phyloP scores from a whole-genome alignment of 2,797 vertebrate genomes.

The Galago senegalensis region DNA sequence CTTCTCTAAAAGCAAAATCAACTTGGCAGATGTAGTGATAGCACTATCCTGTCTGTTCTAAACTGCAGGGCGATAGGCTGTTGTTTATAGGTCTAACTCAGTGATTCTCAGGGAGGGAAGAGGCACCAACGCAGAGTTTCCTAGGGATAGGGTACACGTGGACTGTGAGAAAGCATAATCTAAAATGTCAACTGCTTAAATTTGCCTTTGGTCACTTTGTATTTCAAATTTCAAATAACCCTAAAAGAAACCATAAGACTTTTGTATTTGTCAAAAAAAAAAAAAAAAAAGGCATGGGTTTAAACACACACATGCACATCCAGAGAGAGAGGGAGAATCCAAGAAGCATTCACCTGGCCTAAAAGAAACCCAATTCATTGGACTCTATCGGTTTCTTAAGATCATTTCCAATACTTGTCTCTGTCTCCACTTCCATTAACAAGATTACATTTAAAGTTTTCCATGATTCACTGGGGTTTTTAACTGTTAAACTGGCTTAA shows the following conservation, averaged over 20 bases:
- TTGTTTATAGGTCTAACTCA: background rate
- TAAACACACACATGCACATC: background rate
- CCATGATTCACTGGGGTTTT: background rate
- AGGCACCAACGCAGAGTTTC: background rate
- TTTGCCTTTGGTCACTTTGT: background rate
- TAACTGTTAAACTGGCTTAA: background rate
- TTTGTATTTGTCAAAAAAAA: background rate
- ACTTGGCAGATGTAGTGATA: background rate
- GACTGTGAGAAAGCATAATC: background rate
- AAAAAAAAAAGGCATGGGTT: background rate
- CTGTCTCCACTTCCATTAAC: conserved; percentile 3
- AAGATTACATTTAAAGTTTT: background rate
- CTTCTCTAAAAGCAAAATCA: background rate
- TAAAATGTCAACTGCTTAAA: background rate
- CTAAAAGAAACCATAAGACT: background rate
- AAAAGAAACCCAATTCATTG: background rate
- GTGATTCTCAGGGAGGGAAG: conserved; percentile 1
- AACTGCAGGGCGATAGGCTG: background rate
- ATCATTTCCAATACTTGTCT: conserved; percentile 6
- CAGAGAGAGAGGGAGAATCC: background rate
- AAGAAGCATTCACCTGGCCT: background rate
- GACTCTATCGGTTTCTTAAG: background rate
- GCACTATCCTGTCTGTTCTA: background rate
- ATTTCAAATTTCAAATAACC: conserved; percentile 15
- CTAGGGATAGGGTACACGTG: background rate